A percentile compares a stretch with the other conserved stretches of the same genome.
phyloP scores from a whole-genome alignment of 2,797 vertebrate genomes.

The Ptychadena robeensis region DNA sequence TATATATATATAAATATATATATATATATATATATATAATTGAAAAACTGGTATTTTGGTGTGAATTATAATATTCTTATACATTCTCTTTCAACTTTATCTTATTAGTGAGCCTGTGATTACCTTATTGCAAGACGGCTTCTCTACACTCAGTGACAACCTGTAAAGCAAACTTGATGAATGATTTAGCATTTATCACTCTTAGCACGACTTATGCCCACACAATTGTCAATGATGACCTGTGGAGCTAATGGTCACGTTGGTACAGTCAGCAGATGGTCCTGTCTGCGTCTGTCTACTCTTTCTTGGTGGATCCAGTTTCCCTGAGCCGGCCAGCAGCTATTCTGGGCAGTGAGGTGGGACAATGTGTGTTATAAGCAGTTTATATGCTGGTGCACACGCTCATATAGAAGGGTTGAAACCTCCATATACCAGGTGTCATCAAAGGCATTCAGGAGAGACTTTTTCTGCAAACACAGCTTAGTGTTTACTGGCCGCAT shows the following conservation, averaged over 20 bases:
- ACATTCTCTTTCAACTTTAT: too few species aligned
- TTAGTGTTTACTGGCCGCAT: not conserved
- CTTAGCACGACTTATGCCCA: not conserved
- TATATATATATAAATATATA: too few species aligned
- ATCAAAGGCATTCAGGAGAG: not conserved
- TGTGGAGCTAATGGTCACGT: not conserved
- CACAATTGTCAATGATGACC: not conserved
- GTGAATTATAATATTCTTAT: too few species aligned
- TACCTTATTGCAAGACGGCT: too few species aligned
- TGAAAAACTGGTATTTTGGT: too few species aligned
- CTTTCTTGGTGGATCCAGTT: not conserved
- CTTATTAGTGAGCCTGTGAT: too few species aligned
- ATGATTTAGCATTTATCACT: not conserved
- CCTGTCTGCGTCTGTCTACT: not conserved
- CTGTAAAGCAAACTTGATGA: not conserved
- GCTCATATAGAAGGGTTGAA: constrained; percentile 5
- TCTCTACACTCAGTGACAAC: too few species aligned
- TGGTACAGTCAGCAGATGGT: not conserved
- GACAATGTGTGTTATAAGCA: not conserved
- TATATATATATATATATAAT: too few species aligned
- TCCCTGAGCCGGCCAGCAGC: not conserved
- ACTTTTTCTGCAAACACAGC: not conserved
- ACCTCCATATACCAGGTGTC: not conserved
- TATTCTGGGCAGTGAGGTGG: not conserved
- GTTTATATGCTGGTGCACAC: not conserved